Base-by-base conservation (phyloP, 92 coral and sea anemone species). In the Muricea muricata region DNA sequence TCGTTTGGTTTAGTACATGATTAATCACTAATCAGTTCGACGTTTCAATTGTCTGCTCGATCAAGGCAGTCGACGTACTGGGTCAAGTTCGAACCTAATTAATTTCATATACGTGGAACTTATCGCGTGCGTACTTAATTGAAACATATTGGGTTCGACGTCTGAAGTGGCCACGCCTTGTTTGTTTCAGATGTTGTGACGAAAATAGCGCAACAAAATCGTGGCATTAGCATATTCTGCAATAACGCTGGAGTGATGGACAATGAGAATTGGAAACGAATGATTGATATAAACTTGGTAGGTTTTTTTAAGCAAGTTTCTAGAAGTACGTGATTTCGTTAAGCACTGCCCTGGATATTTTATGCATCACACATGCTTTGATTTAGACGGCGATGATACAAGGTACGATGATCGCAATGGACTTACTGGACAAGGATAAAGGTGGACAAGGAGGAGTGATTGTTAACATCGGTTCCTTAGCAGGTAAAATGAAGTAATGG, bases 391-490 rank as follows among this genome's bases (percentile, higher is more conserved):
- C 92, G 32, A 92, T 94, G 26, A 80, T 92, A 42, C 89, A 65
- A 60, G 93, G 98, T 52, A 91, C 95, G 33, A 68, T 85, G 39
- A 78, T 92, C 39, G 98, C 90, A 14, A 56, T 94, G 35, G 78
- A 80, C 40, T 88, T 92, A 77, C 88, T 94, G 98, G 92, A 95
- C 18, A 80, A 71, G 33, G 18, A 26, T 0, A 76, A 76, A 31
- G 68, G 68, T 13, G 67, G 67, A 21, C 65, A 31, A 0, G 98
- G 98, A 15, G 98, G 98, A 31, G 80, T 84, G 55, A 92, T 94
- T 30, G 75, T 94, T 81, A 94, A 94, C 89, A 91, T 94, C 17
- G 94, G 94, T 7, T 94, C 98, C 20, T 73, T 92, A 65, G 96
- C 98, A 90, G 98, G 98, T 94, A 48, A 33, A 21, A 11, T 13